Evolutionary conservation across 2,113 vertebrate species (phyloP).

Genomic region (Trachemys scripta): DNA sequence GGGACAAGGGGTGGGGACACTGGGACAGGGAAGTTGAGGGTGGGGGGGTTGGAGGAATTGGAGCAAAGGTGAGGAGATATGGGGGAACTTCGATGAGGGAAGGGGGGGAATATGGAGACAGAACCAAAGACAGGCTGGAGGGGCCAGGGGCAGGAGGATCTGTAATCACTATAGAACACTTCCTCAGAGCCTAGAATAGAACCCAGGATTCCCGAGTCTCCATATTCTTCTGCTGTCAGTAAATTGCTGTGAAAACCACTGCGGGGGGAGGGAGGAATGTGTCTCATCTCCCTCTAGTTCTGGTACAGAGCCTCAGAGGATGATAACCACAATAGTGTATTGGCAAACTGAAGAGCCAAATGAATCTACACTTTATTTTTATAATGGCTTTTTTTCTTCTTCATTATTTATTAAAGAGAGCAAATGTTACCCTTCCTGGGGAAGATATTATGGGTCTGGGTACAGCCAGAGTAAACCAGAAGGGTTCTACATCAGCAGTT

Average conservation of each 20-base stretch:
- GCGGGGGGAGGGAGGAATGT: neutral
- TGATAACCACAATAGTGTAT: neutral
- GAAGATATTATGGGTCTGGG: neutral
- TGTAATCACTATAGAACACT: neutral
- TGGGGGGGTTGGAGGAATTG: too few relatives aligned
- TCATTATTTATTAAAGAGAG: slow-evolving; percentile 37
- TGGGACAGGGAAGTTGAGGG: neutral
- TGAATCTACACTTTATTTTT: neutral
- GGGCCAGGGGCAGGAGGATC: neutral
- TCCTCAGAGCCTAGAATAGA: accelerated
- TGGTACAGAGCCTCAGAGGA: neutral
- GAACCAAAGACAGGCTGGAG: neutral
- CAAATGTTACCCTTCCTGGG: neutral
- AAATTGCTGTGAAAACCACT: accelerated
- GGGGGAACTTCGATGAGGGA: neutral
- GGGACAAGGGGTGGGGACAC: neutral
- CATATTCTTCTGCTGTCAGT: neutral
- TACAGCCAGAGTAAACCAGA: neutral
- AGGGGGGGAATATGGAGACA: neutral
- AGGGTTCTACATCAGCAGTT: neutral
- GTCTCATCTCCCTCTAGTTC: neutral
- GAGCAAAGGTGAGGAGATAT: neutral
- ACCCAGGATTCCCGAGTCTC: neutral
- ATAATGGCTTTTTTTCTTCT: neutral
- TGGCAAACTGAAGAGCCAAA: neutral